A percentile compares a stretch with the other conserved stretches of the same genome.
These are phyloP conservation scores for Paradoxurus hermaphroditus DNA, from an alignment of 2,113 vertebrate species.

Conservation along the genomic window DNA sequence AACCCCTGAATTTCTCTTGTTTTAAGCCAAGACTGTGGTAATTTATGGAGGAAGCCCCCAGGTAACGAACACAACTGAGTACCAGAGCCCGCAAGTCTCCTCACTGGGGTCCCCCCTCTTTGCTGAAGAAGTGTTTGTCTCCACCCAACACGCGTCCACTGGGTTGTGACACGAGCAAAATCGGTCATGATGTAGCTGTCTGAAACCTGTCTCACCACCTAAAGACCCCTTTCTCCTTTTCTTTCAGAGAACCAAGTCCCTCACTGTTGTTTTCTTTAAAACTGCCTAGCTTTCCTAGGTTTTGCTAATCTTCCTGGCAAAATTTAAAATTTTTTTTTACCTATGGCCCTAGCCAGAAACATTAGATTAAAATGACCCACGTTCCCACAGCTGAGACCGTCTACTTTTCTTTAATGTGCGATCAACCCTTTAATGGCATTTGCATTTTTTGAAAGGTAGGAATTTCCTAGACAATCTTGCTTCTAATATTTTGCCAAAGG, in stretches of 20 bases:
- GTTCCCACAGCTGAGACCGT: neutral
- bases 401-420: neutral
- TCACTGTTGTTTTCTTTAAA: neutral
- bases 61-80: neutral
- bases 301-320: neutral
- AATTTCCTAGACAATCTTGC: neutral
- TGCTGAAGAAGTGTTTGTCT: neutral
- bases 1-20: neutral
- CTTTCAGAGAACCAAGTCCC: neutral
- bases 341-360: neutral
- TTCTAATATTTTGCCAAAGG: neutral
- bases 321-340: too few species aligned
- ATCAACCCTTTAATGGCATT: neutral
- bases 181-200: accelerated
- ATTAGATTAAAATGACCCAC: neutral
- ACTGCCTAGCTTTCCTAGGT: neutral
- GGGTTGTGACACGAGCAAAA: neutral
- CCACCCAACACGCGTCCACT: neutral
- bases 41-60: accelerated
- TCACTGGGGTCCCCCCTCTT: neutral
- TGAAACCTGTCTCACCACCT: neutral
- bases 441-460: neutral
- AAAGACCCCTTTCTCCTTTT: neutral
- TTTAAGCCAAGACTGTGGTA: neutral
- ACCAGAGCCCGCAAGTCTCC: neutral